phyloP scores from a whole-genome alignment of 30 jellyfish, hydroid and myxozoan species.

The Aurelia sp. region DNA sequence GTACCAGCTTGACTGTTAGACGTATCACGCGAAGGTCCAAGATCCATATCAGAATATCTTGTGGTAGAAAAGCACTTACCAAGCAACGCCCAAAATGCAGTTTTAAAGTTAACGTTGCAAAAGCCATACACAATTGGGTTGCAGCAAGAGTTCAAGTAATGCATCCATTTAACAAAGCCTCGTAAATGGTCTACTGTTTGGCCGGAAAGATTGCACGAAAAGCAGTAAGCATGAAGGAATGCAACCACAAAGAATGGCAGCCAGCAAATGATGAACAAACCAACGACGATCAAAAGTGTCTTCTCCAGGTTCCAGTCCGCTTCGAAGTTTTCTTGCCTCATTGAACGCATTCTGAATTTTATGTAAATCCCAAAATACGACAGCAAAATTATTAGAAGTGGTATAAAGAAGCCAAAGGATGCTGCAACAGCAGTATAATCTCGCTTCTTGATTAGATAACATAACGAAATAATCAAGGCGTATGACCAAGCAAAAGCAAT shows the following conservation, averaged over 20 bases:
- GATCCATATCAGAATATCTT: slow-evolving; percentile 52
- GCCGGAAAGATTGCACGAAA: slow-evolving; percentile 15
- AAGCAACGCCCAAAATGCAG: slow-evolving; percentile 83
- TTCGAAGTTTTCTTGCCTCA: slow-evolving; percentile 49
- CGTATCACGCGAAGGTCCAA: slow-evolving; percentile 58
- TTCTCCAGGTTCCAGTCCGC: slow-evolving; percentile 82
- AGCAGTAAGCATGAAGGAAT: slow-evolving; percentile 52
- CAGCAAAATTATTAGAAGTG: slow-evolving; percentile 60
- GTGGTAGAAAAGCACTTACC: slow-evolving; percentile 41
- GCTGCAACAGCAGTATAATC: slow-evolving; percentile 45
- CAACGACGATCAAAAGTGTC: slow-evolving; percentile 76
- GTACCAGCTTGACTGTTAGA: slow-evolving; percentile 66
- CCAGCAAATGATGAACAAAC: slow-evolving; percentile 92
- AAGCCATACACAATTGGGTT: slow-evolving; percentile 95
- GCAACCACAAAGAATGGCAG: slow-evolving; percentile 74
- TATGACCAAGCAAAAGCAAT: slow-evolving; percentile 84
- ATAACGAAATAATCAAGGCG: slow-evolving; percentile 59
- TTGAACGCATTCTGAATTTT: slow-evolving; percentile 66
- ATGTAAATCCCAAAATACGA: slow-evolving; percentile 74
- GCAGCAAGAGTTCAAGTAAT: slow-evolving; percentile 87
- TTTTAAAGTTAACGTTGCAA: slow-evolving; percentile 90
- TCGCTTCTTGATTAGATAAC: slow-evolving; percentile 10
- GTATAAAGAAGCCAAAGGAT: slow-evolving; percentile 84
- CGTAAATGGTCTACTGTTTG: slow-evolving; percentile 44
- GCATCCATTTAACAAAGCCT: slow-evolving; percentile 88